A percentile compares a stretch with the other conserved stretches of the same genome.
phyloP scores from a whole-genome alignment of 2,888 invertebrate genomes.

The Hyalella azteca region DNA sequence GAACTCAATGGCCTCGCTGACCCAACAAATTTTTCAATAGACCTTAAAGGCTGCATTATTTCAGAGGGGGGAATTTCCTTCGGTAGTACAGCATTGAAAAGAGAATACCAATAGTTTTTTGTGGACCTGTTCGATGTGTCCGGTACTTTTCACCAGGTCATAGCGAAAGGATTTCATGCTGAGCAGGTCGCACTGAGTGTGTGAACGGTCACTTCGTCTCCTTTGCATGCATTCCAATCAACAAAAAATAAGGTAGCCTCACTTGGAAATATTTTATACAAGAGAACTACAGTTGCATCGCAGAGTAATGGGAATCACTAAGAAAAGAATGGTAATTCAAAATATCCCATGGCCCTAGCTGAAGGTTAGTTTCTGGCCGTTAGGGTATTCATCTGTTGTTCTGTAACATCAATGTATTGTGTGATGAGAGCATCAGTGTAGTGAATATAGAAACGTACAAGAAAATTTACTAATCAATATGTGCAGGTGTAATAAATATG shows the following conservation, averaged over 20 bases:
- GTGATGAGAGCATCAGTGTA: no score
- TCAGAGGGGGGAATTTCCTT: not conserved
- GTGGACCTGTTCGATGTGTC: constrained; percentile 8
- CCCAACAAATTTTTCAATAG: constrained; percentile 27
- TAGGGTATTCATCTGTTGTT: no score
- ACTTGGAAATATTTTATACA: not conserved
- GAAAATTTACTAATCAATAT: no score
- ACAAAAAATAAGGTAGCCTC: not conserved
- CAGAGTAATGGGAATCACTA: no score
- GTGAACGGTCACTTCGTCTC: not conserved
- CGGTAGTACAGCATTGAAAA: not conserved
- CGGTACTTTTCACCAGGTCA: not conserved
- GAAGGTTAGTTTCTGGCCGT: no score
- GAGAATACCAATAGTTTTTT: constrained; percentile 16
- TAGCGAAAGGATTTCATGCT: not conserved
- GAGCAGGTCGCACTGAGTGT: not conserved
- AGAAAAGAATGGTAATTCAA: no score
- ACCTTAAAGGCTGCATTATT: not conserved
- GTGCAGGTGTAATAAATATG: no score
- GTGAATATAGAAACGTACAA: no score
- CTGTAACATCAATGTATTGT: no score
- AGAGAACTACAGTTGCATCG: no score
- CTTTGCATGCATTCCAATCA: not conserved
- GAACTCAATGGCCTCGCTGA: constrained; percentile 1
- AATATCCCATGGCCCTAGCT: no score